Base-by-base conservation (phyloP, 2,113 vertebrate species). In the Uria aalge region DNA sequence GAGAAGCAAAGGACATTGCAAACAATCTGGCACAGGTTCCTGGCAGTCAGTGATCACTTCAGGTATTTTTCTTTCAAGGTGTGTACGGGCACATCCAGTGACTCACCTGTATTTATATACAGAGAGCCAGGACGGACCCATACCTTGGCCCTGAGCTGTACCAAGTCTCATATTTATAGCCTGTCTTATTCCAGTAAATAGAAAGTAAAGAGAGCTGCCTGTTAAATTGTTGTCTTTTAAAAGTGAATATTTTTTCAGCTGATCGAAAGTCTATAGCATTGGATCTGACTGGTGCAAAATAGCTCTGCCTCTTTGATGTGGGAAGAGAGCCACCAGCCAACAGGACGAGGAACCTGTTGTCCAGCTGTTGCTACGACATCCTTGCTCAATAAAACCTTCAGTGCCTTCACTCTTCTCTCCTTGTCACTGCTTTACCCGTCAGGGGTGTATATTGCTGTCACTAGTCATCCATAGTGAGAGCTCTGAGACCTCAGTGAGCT, bases 21-120 rank as follows among this genome's bases (percentile, higher is more conserved):
- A 91, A 57, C 40, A 90, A 90, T 85, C 88, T 97, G 97, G 96
- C 93, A 94, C 32, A 15, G 34, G 67, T 91, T 96, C n/a, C 91
- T 96, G 94, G 97, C 96, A 97, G 59, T 50, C 92, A 82, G 62
- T 50, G 87, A 96, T 95, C 93, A 96, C 56, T 95, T 95, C 85
- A 94, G 80, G 73, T 97, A 80, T 93, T 94, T 97, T 93, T 94
- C 91, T 96, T 96, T 97, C 94, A 93, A 97, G 91, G 95, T 97
- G 94, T 97, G 97, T 95, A 97, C 2, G 3, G 96, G 92, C 96
- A 96, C 84, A 97, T 94, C 86, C 95, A 96, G 68, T 96, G 96
- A 97, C 95, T 97, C 96, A 97, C 95, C 87, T 96, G 93, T 96
- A 96, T 97, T 97, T 97, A 81, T 86, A 85, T 45, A 66, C 48